phyloP scores from a whole-genome alignment of 2,797 vertebrate genomes.

The Alfaro cultratus region DNA sequence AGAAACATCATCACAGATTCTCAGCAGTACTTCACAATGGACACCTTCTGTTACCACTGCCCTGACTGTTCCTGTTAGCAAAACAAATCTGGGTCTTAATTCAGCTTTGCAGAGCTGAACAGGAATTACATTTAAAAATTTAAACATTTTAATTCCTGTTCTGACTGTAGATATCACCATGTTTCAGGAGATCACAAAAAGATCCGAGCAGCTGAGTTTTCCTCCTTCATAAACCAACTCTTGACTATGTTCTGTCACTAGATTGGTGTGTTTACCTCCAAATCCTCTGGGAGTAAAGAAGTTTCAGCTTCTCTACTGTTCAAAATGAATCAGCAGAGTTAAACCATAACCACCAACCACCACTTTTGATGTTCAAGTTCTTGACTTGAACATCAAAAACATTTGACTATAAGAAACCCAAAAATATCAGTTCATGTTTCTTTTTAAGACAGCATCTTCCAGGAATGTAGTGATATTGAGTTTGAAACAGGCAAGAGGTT shows the following conservation, averaged over 20 bases:
- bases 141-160: not conserved
- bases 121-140: too few relatives aligned
- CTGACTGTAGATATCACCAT: not conserved
- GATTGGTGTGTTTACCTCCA: too few relatives aligned
- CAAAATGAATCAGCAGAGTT: not conserved
- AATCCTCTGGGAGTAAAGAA: too few relatives aligned
- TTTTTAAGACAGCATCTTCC: not conserved
- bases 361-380: too few relatives aligned
- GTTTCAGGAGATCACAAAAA: too few relatives aligned
- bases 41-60: not conserved
- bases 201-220: too few relatives aligned
- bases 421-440: not conserved
- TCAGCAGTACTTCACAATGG: not conserved
- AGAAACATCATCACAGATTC: not conserved
- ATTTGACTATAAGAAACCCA: not conserved
- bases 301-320: too few relatives aligned
- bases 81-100: not conserved
- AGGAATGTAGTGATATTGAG: not conserved
- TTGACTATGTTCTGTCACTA: too few relatives aligned
- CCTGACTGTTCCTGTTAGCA: not conserved
- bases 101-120: too few relatives aligned
- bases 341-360: not conserved
- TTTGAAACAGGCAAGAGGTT: not conserved
- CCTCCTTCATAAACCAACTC: too few relatives aligned
- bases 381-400: not conserved